phyloP scores from a whole-genome alignment of 1,140 invertebrate genomes.

The Andrena cerasifolii region DNA sequence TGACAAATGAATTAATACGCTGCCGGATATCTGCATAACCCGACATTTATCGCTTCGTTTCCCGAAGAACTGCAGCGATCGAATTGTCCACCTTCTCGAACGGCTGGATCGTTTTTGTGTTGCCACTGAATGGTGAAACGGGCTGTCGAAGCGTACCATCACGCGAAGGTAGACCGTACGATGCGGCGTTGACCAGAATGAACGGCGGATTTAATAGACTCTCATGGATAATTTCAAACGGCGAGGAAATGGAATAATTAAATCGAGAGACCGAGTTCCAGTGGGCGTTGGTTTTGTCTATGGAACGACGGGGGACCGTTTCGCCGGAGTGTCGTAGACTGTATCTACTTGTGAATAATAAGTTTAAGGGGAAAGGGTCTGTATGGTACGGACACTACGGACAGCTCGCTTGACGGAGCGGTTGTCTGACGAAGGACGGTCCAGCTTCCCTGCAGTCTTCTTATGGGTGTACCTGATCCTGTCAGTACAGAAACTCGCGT shows the following conservation, averaged over 20 bases:
- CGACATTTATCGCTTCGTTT: slow-evolving; percentile 33
- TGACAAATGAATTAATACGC: slow-evolving; percentile 46
- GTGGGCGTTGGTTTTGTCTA: background rate
- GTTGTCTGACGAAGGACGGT: too few relatives aligned
- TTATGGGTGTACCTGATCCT: too few relatives aligned
- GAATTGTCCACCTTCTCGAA: slow-evolving; percentile 2
- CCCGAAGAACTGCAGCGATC: background rate
- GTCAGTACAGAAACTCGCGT: too few relatives aligned
- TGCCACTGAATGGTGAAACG: background rate
- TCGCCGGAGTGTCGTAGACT: too few relatives aligned
- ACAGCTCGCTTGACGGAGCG: too few relatives aligned
- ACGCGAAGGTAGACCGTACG: background rate
- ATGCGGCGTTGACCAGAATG: background rate
- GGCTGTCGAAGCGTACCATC: background rate
- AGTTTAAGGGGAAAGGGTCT: background rate
- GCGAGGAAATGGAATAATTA: background rate
- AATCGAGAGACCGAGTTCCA: background rate
- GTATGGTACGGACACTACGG: too few relatives aligned
- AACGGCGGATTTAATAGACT: background rate
- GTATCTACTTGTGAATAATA: too few relatives aligned
- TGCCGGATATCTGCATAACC: background rate
- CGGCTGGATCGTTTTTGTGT: slow-evolving; percentile 1
- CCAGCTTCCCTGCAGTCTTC: too few relatives aligned
- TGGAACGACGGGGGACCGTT: background rate
- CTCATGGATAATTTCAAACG: too few relatives aligned